Percentiles rank a stretch among this genome's conserved stretches.
Evolutionary conservation across 1,140 invertebrate species (phyloP).

Genomic region (Aethina tumida): DNA sequence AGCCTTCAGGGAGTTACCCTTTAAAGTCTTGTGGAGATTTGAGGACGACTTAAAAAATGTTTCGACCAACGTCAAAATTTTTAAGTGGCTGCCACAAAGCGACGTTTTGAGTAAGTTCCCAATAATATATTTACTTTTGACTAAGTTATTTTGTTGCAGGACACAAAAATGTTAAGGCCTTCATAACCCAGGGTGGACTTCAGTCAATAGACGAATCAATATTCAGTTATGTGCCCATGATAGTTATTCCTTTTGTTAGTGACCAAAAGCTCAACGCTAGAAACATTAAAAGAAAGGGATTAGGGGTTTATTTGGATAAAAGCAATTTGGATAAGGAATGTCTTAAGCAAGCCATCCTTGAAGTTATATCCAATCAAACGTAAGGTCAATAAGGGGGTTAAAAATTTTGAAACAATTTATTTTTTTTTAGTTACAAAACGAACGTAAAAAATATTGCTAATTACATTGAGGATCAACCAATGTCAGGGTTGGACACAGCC

Average conservation of each 20-base stretch:
- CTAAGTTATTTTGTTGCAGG: constrained; percentile 19
- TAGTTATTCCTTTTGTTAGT: constrained; percentile 37
- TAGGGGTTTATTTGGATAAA: constrained; percentile 25
- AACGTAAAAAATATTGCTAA: constrained; percentile 9
- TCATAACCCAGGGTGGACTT: constrained; percentile 44
- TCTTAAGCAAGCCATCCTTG: constrained; percentile 16
- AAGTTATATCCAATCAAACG: constrained; percentile 19
- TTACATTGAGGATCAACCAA: constrained; percentile 20
- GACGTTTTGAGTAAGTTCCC: constrained; percentile 20
- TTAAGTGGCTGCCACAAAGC: constrained; percentile 52
- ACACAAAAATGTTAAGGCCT: constrained; percentile 36
- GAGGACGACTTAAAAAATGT: constrained; percentile 36
- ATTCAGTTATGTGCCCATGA: constrained; percentile 39
- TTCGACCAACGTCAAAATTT: constrained; percentile 43
- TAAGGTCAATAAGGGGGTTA: too few relatives aligned
- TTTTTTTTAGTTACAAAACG: constrained; percentile 16
- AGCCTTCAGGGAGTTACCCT: constrained; percentile 40
- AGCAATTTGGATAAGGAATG: constrained; percentile 17
- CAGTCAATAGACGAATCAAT: constrained; percentile 42
- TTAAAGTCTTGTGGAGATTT: constrained; percentile 48
- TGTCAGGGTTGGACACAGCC: constrained; percentile 26
- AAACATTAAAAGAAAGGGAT: constrained; percentile 24
- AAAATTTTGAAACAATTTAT: too few relatives aligned
- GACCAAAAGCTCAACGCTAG: constrained; percentile 34
- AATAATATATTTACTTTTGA: neutral